Evolutionary conservation across 2,888 invertebrate genomes (phyloP).

Genomic region (Lithophane semibrunnea): DNA sequence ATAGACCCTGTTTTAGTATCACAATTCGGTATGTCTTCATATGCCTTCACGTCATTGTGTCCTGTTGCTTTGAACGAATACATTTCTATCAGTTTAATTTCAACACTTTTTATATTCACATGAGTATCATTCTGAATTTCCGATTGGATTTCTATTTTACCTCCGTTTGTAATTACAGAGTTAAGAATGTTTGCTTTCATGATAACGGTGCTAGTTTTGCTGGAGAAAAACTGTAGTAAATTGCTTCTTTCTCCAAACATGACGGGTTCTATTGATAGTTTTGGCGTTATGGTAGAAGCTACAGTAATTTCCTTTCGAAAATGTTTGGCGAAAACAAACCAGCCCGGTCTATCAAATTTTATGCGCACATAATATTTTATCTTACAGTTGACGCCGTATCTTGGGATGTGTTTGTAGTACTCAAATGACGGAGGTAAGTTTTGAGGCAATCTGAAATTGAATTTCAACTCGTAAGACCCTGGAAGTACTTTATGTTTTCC

Average conservation of each 20-base stretch:
- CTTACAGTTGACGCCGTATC: constrained; percentile 57
- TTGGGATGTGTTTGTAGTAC: constrained; percentile 40
- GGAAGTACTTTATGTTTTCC: constrained; percentile 28
- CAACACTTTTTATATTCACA: constrained; percentile 67
- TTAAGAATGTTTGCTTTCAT: constrained; percentile 69
- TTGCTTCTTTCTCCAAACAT: constrained; percentile 69
- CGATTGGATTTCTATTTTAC: constrained; percentile 66
- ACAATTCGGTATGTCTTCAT: constrained; percentile 60
- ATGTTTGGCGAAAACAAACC: constrained; percentile 68
- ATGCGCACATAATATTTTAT: constrained; percentile 73
- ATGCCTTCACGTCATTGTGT: constrained; percentile 39
- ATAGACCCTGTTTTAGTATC: constrained; percentile 65
- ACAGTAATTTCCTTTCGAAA: constrained; percentile 71
- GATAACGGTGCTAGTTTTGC: constrained; percentile 64
- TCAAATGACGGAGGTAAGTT: constrained; percentile 68
- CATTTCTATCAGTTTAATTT: constrained; percentile 67
- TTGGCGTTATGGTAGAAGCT: constrained; percentile 66
- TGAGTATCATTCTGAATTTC: constrained; percentile 71
- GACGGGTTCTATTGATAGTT: constrained; percentile 63
- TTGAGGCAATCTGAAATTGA: constrained; percentile 69
- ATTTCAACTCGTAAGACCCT: constrained; percentile 68
- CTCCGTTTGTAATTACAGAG: constrained; percentile 67
- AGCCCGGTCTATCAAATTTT: constrained; percentile 71
- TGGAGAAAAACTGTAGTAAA: constrained; percentile 68
- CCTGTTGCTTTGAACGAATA: constrained; percentile 62